Conservation (phyloP, 2,113 vertebrate species). For the Ornithorhynchus anatinus region DNA sequence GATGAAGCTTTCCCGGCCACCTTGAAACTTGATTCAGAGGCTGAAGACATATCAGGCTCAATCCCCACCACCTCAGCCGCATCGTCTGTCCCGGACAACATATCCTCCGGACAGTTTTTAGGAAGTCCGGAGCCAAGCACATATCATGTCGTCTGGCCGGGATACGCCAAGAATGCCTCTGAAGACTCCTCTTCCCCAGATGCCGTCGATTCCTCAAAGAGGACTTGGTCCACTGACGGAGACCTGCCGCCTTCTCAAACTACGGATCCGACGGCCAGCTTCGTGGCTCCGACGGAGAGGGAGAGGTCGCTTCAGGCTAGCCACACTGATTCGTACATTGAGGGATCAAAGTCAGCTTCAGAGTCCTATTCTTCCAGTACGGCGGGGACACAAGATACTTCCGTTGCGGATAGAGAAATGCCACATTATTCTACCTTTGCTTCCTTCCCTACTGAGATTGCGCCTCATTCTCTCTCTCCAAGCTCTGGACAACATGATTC, state of each 20-base stretch:
- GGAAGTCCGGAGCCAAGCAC: slow-evolving; percentile 53
- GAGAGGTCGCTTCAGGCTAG: slow-evolving; percentile 48
- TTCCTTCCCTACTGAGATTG: slow-evolving; percentile 69
- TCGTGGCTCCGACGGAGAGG: slow-evolving; percentile 26
- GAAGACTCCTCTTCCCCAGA: slow-evolving; percentile 52
- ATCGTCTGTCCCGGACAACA: slow-evolving; percentile 41
- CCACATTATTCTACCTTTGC: slow-evolving; percentile 66
- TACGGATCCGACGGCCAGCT: slow-evolving; percentile 14
- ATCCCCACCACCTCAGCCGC: slow-evolving; percentile 55
- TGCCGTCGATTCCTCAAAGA: slow-evolving; percentile 42
- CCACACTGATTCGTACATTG: slow-evolving; percentile 26
- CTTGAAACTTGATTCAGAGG: slow-evolving; percentile 50
- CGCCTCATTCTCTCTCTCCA: slow-evolving; percentile 70
- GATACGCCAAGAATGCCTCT: slow-evolving; percentile 49
- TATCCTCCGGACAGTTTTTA: slow-evolving; percentile 57
- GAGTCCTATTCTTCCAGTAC: slow-evolving; percentile 52
- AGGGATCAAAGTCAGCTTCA: slow-evolving; percentile 46
- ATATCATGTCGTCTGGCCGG: slow-evolving; percentile 47
- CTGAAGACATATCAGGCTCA: slow-evolving; percentile 65
- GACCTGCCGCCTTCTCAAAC: slow-evolving; percentile 39
- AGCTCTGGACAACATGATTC: slow-evolving; percentile 74
- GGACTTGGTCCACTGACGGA: slow-evolving; percentile 31
- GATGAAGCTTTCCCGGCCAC: slow-evolving; percentile 61
- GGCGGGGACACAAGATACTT: slow-evolving; percentile 40
- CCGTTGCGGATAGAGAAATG: slow-evolving; percentile 62